Evolutionary conservation across 37 sponge, comb jelly and placozoan species (phyloP), one percentile per base, ranked within the genome.

Genomic region (Ephydatia muelleri): DNA sequence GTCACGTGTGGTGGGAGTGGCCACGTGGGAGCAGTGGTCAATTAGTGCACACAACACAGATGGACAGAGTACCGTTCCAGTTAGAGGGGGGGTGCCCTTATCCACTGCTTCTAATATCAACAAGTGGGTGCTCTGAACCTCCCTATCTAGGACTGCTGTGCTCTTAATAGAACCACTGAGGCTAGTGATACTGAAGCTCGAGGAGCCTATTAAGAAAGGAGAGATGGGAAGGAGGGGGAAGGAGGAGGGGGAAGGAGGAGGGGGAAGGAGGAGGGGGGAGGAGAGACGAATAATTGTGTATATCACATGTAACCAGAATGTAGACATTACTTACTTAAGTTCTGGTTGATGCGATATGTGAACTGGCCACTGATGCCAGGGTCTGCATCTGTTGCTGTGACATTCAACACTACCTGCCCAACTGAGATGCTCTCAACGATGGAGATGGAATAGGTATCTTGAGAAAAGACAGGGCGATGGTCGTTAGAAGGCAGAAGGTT

Each of bases 101-200:
- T 90, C 90, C 11, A 36, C 29, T 19, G 90, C 90, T 69, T 76
- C 90, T 72, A 90, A 71, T 37, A 64, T 70, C 1, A 90, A 78
- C 28, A 57, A 11, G 57, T 57, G 57, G 16, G 6, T 13, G 16
- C 57, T 14, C 57, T 57, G 57, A 1, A 57, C 57, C 19, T 57
- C 57, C 57, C 57, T 13, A 11, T 57, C 57, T 21, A 57, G 57
- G 57, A 14, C 0, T 1, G 57, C 57, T 57, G 16, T 57, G 57
- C 19, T 57, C 57, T 57, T 57, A 57, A 57, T 57, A 57, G 57
- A 57, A 57, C 57, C 57, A 57, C 57, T 57, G 16, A 57, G 12
- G 57, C 57, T 57, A 21, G 9, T 21, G 16, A 57, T 14, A 57
- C 19, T 57, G 57, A 57, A 57, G 57, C 57, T 57, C 0, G 57